phyloP scores from a whole-genome alignment of 1,140 invertebrate genomes.

The Aphidius ervi region DNA sequence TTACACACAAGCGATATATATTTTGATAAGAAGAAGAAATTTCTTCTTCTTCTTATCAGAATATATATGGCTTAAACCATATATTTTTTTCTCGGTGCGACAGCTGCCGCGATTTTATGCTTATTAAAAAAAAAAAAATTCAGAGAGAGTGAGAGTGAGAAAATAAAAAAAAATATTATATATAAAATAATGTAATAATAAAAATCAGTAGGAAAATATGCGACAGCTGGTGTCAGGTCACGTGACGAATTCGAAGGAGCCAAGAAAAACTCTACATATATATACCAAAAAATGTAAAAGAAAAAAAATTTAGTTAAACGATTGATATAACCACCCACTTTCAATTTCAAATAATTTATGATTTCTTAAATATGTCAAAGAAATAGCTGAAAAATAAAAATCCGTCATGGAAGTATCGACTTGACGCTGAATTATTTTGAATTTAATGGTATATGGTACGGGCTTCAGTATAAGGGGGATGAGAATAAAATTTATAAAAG shows the following conservation, averaged over 20 bases:
- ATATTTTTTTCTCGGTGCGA: slow-evolving; percentile 26
- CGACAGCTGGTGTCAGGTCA: slow-evolving; percentile 34
- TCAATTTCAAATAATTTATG: too few species aligned
- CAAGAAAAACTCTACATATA: slow-evolving; percentile 15
- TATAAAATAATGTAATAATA: too few species aligned
- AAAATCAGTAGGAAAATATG: slow-evolving; percentile 12
- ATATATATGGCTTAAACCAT: not conserved
- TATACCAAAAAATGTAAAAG: slow-evolving; percentile 7
- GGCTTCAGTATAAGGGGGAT: too few species aligned
- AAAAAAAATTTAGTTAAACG: not conserved
- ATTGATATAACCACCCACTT: slow-evolving; percentile 1
- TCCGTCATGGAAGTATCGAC: too few species aligned
- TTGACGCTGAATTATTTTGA: too few species aligned
- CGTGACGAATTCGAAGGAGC: slow-evolving; percentile 38
- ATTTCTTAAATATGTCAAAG: too few species aligned
- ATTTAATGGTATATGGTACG: too few species aligned
- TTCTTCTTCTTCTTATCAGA: too few species aligned
- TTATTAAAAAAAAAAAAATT: slow-evolving; percentile 34
- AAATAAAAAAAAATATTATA: slow-evolving; percentile 10
- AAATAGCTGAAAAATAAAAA: too few species aligned
- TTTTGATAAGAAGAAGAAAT: slow-evolving; percentile 24
- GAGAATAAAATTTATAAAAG: too few species aligned
- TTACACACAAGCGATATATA: slow-evolving; percentile 19
- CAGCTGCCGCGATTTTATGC: slow-evolving; percentile 36
- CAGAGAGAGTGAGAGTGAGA: slow-evolving; percentile 12